These are phyloP conservation scores for Anhinga rufa DNA, from an alignment of 2,113 vertebrate species.

Conservation along the genomic window DNA sequence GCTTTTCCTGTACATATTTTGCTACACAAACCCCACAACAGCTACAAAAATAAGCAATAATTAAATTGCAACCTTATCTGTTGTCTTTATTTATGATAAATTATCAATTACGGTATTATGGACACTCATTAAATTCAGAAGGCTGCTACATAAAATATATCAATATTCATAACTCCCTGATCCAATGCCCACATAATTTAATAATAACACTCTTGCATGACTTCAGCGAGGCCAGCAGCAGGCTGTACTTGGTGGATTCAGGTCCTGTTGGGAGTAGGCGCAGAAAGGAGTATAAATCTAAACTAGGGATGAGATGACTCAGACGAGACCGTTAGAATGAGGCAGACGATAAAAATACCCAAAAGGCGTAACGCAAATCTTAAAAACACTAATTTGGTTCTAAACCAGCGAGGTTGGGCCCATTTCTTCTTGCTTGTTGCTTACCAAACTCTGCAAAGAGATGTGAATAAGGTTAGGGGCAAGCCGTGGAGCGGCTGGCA, in stretches of 20 bases:
- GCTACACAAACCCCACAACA: not conserved
- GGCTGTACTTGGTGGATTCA: not conserved
- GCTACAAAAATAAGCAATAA: not conserved
- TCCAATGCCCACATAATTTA: not conserved
- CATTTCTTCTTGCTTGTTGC: accelerated
- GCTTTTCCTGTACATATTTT: not conserved
- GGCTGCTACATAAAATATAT: not conserved
- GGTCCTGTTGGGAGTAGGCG: slow-evolving; percentile 5
- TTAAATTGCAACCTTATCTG: not conserved
- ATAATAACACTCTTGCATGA: not conserved
- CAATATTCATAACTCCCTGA: not conserved
- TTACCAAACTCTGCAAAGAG: accelerated
- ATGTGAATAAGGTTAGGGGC: accelerated
- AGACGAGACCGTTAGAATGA: slow-evolving; percentile 2
- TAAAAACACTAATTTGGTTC: not conserved
- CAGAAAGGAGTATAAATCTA: not conserved
- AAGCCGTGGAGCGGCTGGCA: not conserved
- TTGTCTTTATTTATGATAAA: not conserved
- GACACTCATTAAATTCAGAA: not conserved
- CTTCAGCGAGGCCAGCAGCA: not conserved
- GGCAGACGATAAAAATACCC: slow-evolving; percentile 53
- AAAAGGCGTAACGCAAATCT: not conserved
- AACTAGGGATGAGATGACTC: slow-evolving; percentile 34
- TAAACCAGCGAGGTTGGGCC: not conserved
- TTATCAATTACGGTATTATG: not conserved